Evolutionary conservation across 2,888 invertebrate species (phyloP).

Genomic region (Caenorhabditis afra): DNA sequence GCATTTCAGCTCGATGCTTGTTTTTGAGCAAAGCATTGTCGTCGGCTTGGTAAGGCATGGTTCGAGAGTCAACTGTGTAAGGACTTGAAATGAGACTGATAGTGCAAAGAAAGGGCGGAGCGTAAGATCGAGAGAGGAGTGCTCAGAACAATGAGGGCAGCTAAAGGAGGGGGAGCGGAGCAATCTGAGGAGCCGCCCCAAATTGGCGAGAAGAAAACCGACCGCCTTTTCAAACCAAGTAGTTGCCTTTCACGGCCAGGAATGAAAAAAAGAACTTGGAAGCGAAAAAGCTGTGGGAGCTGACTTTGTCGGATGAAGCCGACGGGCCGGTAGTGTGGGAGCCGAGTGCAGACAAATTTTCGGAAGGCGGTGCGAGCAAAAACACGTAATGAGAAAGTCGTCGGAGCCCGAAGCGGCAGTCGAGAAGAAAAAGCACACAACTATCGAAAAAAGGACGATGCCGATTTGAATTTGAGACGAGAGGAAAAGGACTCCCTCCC

Average conservation of each 20-base stretch:
- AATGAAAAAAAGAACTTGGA: constrained; percentile 50
- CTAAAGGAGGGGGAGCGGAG: constrained; percentile 25
- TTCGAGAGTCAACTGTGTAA: constrained; percentile 3
- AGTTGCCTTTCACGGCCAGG: constrained; percentile 36
- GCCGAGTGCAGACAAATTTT: constrained; percentile 30
- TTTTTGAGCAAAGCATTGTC: constrained; percentile 25
- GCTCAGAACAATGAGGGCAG: constrained; percentile 44
- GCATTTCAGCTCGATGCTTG: constrained; percentile 36
- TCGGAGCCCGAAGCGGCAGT: background rate
- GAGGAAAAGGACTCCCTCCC: constrained; percentile 29
- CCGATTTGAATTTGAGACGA: constrained; percentile 50
- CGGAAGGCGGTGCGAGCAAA: constrained; percentile 10
- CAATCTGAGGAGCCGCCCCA: constrained; percentile 59
- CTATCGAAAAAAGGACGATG: constrained; percentile 23
- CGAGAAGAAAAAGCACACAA: too few species aligned
- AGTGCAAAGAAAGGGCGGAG: constrained; percentile 53
- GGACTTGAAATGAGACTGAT: constrained; percentile 33
- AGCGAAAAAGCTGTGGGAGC: constrained; percentile 25
- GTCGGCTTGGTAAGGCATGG: constrained; percentile 38
- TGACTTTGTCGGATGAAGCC: background rate
- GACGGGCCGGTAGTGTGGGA: constrained; percentile 19
- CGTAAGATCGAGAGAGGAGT: constrained; percentile 1
- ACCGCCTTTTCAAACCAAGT: constrained; percentile 20
- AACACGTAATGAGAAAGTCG: constrained; percentile 42
- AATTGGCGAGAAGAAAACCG: constrained; percentile 47